Evolutionary conservation across 2,113 vertebrate species (phyloP), one percentile per base, ranked within the genome.

Genomic region (Empidonax alnorum): DNA sequence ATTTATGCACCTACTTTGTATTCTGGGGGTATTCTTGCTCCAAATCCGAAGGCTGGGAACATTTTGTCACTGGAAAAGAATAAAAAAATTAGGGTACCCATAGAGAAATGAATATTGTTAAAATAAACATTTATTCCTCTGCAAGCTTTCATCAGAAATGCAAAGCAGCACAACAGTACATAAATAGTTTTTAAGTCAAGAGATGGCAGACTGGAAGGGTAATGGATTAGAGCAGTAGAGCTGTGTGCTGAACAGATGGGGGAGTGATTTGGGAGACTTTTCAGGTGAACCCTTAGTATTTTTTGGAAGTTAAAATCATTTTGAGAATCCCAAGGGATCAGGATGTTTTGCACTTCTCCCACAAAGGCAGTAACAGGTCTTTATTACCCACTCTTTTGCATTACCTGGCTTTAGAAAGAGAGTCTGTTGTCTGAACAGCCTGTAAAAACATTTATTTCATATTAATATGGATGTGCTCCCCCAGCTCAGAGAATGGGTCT

Each of bases 1-100:
- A 74, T 30, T 84, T 78, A 63, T 93, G 47, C 46, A 98, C 97
- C 98, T 98, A 99, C 99, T 98, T 99, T 99, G 96, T 98, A 99
- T 93, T 99, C 99, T 6, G 99, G 99, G 52, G 99, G 99, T 98
- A 99, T 99, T 96, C 97, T 98, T 97, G 99, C 99, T 4, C 99
- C 99, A 66, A 99, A 99, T 92, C 99, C 99, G 77, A 99, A 99
- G 41, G 99, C 99, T n/a, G 99, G 99, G 95, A 99, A 99, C 99
- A 99, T 99, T 98, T 99, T 99, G 97, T 99, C 99, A 97, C 99
- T 99, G 98, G 93, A 95, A 94, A 90, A 95, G 44, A 98, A 97
- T n/a, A 50, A 95, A 90, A 93, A 71, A 87, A 72, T 47, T 93
- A 65, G 83, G 12, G 73, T 81, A 76, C 8, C 47, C 35, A 78